Evolutionary conservation across 2,888 invertebrate species (phyloP).

Genomic region (Plagiodera versicolora): DNA sequence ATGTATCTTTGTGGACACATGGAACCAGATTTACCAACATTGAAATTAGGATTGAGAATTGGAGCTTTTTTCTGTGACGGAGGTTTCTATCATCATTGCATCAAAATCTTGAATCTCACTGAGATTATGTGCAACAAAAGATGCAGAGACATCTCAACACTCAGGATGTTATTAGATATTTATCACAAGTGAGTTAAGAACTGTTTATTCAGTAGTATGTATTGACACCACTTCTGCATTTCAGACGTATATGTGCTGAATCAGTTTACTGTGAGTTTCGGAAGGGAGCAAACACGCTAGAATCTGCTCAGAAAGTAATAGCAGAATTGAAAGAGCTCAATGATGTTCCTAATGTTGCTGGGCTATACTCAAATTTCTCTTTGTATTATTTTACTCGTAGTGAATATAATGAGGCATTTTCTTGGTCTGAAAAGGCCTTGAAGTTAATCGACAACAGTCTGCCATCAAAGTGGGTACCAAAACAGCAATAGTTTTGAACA

Average conservation of each 20-base stretch:
- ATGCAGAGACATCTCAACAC: conserved; percentile 52
- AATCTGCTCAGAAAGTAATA: conserved; percentile 60
- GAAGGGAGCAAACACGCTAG: conserved; percentile 73
- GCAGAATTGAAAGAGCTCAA: conserved; percentile 56
- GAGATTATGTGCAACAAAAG: conserved; percentile 57
- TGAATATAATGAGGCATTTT: conserved; percentile 69
- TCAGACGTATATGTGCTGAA: conserved; percentile 81
- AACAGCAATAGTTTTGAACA: background rate
- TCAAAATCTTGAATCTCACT: conserved; percentile 70
- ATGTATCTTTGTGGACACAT: conserved; percentile 24
- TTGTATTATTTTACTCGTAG: conserved; percentile 80
- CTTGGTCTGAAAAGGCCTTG: conserved; percentile 77
- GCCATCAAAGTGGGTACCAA: conserved; percentile 60
- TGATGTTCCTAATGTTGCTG: conserved; percentile 62
- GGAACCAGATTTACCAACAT: conserved; percentile 30
- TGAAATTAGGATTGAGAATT: conserved; percentile 48
- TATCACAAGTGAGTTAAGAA: conserved; percentile 76
- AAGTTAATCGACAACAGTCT: conserved; percentile 65
- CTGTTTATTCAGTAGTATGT: no score
- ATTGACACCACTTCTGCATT: conserved; percentile 30
- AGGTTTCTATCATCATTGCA: conserved; percentile 82
- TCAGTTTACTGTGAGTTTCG: conserved; percentile 79
- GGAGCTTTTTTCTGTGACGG: conserved; percentile 86
- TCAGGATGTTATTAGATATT: conserved; percentile 76
- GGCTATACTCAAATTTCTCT: conserved; percentile 82